Conservation (phyloP, 2,113 vertebrate genomes). For the Chrysochloris asiatica region DNA sequence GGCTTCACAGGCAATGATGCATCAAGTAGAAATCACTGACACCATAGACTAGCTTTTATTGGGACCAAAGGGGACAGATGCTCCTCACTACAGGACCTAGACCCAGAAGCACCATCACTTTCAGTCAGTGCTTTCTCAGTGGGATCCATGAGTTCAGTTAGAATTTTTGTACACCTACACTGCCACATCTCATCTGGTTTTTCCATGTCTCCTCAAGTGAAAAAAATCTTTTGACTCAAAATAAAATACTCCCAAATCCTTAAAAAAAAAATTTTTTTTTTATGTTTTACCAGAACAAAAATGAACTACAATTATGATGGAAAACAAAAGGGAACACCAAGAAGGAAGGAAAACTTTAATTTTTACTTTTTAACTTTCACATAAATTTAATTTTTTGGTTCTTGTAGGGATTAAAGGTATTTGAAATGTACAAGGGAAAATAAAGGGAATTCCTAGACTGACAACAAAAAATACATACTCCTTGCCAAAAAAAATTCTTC, state of each 20-base stretch:
- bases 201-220: conserved; percentile 28
- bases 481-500: conserved; percentile 2
- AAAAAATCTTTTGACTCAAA: conserved; percentile 36
- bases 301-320: background rate
- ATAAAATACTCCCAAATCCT: conserved; percentile 1
- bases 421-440: background rate
- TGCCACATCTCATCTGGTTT: background rate
- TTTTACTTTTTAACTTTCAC: conserved; percentile 49
- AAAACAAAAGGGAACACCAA: background rate
- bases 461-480: background rate
- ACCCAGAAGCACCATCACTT: background rate
- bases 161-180: background rate
- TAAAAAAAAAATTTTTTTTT: background rate
- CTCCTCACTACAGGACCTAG: background rate
- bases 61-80: background rate
- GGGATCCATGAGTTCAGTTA: background rate
- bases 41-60: background rate
- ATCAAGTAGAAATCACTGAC: background rate
- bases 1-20: background rate
- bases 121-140: background rate
- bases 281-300: conserved; percentile 13
- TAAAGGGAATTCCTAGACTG: background rate
- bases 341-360: conserved; percentile 42
- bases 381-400: background rate
- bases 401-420: background rate